Percentiles rank a stretch among this genome's conserved stretches.
phyloP scores from a whole-genome alignment of 2,113 vertebrate species.

The Fregetta grallaria region DNA sequence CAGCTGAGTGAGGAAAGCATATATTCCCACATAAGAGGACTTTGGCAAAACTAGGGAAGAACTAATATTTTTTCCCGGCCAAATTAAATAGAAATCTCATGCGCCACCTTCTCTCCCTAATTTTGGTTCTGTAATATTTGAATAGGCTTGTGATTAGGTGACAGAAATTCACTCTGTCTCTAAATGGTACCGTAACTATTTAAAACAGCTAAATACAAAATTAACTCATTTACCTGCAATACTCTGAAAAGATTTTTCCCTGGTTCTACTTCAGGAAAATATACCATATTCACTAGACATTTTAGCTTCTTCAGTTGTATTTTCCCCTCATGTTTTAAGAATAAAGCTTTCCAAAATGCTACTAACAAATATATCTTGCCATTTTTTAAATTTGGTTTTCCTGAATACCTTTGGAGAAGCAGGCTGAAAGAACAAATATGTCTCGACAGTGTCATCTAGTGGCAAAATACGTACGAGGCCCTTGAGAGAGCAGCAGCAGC shows the following conservation, averaged over 20 bases:
- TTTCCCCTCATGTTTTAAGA: not conserved
- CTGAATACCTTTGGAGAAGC: not conserved
- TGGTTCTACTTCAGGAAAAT: not conserved
- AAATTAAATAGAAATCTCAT: not conserved
- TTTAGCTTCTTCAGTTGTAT: not conserved
- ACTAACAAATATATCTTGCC: not conserved
- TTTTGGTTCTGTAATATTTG: not conserved
- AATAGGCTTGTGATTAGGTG: not conserved
- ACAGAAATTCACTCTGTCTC: not conserved
- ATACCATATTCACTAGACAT: not conserved
- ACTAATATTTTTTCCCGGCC: not conserved
- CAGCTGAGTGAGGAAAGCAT: not conserved
- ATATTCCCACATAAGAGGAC: not conserved
- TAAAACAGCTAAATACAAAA: not conserved
- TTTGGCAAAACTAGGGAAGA: not conserved
- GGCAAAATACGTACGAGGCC: not conserved
- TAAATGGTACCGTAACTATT: not conserved
- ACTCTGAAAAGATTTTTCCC: not conserved
- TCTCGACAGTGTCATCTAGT: slow-evolving; percentile 70
- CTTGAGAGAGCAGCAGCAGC: not conserved
- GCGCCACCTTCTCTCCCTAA: not conserved
- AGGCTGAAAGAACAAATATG: not conserved
- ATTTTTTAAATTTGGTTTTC: not conserved
- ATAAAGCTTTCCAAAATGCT: not conserved
- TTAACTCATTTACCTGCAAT: not conserved